These are phyloP conservation scores for Ctenopoma multispine DNA, from an alignment of 2,797 vertebrate genomes.

Conservation along the genomic window DNA sequence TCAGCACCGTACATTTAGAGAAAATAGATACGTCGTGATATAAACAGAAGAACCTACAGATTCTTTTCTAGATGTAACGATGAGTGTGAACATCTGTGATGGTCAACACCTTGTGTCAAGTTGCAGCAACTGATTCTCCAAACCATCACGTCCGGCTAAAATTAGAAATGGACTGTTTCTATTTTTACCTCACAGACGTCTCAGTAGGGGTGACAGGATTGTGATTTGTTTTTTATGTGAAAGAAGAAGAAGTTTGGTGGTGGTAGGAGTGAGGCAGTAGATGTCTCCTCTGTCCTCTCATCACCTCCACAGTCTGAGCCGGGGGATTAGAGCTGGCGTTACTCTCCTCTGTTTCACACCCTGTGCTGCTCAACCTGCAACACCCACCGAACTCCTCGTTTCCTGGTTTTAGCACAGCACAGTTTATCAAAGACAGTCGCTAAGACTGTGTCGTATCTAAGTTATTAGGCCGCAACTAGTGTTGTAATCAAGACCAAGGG, in stretches of 20 bases:
- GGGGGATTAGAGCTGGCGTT: too few species aligned
- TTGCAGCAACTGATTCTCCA: not conserved
- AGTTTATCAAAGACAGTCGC: too few species aligned
- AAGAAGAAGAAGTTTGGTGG: not conserved
- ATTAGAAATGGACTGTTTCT: slow-evolving; percentile 5
- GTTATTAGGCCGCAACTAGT: too few species aligned
- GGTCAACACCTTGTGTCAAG: not conserved
- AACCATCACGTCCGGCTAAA: not conserved
- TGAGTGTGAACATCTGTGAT: not conserved
- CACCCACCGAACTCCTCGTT: too few species aligned
- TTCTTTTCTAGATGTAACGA: too few species aligned
- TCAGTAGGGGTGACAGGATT: not conserved
- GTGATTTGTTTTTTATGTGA: slow-evolving; percentile 1
- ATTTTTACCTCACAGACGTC: slow-evolving; percentile 18
- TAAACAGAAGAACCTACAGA: too few species aligned
- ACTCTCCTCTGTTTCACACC: not conserved
- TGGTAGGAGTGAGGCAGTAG: not conserved
- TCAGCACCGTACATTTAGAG: too few species aligned
- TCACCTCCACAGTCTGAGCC: slow-evolving; percentile 13
- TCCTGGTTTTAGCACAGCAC: too few species aligned
- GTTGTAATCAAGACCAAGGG: too few species aligned
- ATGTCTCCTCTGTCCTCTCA: slow-evolving; percentile 22
- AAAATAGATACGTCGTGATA: too few species aligned
- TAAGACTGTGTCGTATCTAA: too few species aligned
- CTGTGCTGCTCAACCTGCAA: too few species aligned